These are phyloP conservation scores for Drosophila elegans DNA, from an alignment of 1,140 invertebrate genomes.

Conservation along the genomic window DNA sequence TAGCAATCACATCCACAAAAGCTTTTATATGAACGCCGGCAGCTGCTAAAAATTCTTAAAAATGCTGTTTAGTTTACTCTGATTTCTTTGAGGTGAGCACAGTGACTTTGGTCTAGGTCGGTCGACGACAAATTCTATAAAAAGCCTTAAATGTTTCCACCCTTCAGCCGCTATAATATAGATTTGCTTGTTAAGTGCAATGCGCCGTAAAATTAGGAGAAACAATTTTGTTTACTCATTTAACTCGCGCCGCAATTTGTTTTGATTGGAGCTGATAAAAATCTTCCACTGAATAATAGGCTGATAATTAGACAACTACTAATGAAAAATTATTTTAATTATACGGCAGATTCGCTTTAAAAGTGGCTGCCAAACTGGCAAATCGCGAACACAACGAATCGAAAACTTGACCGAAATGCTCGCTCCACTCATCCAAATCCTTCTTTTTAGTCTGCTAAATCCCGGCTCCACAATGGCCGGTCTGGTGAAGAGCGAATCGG, in stretches of 20 bases:
- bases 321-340: conserved; percentile 52
- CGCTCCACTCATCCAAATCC: conserved; percentile 43
- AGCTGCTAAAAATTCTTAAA: conserved; percentile 6
- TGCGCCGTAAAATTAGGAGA: conserved; percentile 35
- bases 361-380: conserved; percentile 16
- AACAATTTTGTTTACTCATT: conserved; percentile 44
- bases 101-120: neutral
- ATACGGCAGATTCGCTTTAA: conserved; percentile 34
- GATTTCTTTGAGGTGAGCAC: conserved; percentile 25
- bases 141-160: conserved; percentile 10
- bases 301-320: conserved; percentile 27
- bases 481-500: conserved; percentile 43
- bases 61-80: conserved; percentile 12
- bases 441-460: conserved; percentile 59
- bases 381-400: conserved; percentile 12
- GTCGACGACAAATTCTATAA: conserved; percentile 5
- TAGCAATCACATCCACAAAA: neutral
- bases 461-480: conserved; percentile 33
- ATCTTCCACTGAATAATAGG: conserved; percentile 33
- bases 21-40: conserved; percentile 30
- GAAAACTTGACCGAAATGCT: conserved; percentile 17
- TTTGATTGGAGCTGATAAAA: conserved; percentile 52
- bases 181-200: conserved; percentile 21
- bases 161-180: conserved; percentile 12
- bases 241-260: conserved; percentile 35